phyloP scores from a whole-genome alignment of 1,140 invertebrate species.

The Trichogramma pretiosum region DNA sequence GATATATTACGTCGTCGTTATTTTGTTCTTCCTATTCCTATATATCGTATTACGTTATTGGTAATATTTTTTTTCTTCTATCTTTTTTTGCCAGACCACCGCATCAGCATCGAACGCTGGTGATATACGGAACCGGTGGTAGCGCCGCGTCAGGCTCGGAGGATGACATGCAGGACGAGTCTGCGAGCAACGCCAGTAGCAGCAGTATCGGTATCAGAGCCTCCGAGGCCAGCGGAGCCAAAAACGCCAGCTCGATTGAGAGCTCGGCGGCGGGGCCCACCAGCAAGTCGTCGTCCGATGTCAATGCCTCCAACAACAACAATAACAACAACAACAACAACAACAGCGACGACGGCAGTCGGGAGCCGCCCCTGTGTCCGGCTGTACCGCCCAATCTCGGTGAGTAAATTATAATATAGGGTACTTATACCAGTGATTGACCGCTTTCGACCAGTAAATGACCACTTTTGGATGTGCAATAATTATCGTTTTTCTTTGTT shows the following conservation, averaged over 20 bases:
- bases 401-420: no score
- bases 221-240: no score
- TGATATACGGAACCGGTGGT: constrained; percentile 34
- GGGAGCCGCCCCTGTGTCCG: constrained; percentile 31
- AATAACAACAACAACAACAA: constrained; percentile 1
- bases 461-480: no score
- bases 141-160: not conserved
- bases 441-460: no score
- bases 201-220: not conserved
- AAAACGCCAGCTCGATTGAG: not conserved
- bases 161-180: not conserved
- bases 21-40: no score
- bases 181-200: not conserved
- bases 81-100: constrained; percentile 12
- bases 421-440: no score
- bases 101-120: constrained; percentile 37
- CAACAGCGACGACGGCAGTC: constrained; percentile 18
- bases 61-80: no score
- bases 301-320: not conserved
- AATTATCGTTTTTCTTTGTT: no score
- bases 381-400: constrained; percentile 43
- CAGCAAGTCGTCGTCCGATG: constrained; percentile 9
- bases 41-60: no score
- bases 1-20: no score
- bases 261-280: constrained; percentile 9